Percentiles rank a stretch among this genome's conserved stretches.
Conservation (phyloP, 2,113 vertebrate species). For the Psittacula cyanocephala region DNA sequence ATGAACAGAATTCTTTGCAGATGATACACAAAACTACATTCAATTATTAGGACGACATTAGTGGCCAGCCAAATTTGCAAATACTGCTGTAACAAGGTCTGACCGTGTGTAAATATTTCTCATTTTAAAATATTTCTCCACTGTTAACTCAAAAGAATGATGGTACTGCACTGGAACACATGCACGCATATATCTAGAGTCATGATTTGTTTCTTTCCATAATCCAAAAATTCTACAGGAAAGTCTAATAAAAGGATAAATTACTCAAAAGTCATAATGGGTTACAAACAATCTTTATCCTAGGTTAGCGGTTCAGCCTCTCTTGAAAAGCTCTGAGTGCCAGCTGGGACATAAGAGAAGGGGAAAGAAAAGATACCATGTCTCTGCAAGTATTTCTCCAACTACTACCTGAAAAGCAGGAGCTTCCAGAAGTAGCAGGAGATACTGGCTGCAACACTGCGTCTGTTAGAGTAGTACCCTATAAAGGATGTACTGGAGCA, state of each 20-base stretch:
- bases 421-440: background rate
- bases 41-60: background rate
- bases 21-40: background rate
- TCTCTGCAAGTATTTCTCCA: background rate
- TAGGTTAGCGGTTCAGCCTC: background rate
- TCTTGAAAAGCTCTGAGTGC: background rate
- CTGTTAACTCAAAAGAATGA: background rate
- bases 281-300: background rate
- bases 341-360: accelerated
- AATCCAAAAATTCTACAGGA: background rate
- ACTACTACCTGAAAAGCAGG: background rate
- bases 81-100: background rate
- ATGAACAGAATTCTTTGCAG: background rate
- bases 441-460: background rate
- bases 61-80: background rate
- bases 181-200: background rate
- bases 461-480: background rate
- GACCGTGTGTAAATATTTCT: background rate
- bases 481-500: background rate
- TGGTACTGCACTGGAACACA: background rate
- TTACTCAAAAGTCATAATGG: background rate
- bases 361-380: background rate
- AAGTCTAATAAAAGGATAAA: background rate
- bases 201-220: background rate
- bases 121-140: background rate